phyloP scores from a whole-genome alignment of 2,797 vertebrate genomes.

The Tinamus major region DNA sequence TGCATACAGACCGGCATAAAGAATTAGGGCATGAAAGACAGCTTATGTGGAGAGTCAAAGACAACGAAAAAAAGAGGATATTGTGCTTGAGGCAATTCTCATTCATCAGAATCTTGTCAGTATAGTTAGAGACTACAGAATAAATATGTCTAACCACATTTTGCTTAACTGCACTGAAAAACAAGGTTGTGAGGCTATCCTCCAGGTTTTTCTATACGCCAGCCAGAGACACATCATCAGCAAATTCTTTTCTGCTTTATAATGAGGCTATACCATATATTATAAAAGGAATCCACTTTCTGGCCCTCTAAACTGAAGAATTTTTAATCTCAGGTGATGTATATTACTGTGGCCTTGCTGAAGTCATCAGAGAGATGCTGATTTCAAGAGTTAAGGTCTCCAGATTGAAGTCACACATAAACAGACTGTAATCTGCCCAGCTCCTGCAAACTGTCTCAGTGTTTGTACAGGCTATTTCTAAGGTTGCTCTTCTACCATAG shows the following conservation, averaged over 20 bases:
- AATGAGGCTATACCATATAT: neutral
- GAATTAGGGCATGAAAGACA: conserved; percentile 64
- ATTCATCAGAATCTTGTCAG: conserved; percentile 51
- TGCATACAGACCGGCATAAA: conserved; percentile 10
- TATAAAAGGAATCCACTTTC: neutral
- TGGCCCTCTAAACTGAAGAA: neutral
- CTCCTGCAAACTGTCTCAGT: neutral
- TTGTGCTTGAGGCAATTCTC: conserved; percentile 15
- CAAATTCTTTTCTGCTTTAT: neutral
- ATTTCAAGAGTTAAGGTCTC: neutral
- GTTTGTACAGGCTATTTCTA: neutral
- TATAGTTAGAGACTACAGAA: conserved; percentile 13
- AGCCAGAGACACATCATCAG: neutral
- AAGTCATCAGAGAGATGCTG: neutral
- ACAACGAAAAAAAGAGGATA: conserved; percentile 29
- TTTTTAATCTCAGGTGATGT: neutral
- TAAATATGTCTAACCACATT: conserved; percentile 40
- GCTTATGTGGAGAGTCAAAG: conserved; percentile 46
- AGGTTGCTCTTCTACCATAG: neutral
- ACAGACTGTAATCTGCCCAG: neutral
- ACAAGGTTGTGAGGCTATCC: conserved; percentile 15
- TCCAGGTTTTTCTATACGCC: neutral
- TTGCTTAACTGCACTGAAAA: conserved; percentile 45
- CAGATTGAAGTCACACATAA: neutral
- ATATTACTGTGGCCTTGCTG: neutral